These are phyloP conservation scores for Papilio dardanus DNA, from an alignment of 1,140 invertebrate genomes.

Conservation along the genomic window DNA sequence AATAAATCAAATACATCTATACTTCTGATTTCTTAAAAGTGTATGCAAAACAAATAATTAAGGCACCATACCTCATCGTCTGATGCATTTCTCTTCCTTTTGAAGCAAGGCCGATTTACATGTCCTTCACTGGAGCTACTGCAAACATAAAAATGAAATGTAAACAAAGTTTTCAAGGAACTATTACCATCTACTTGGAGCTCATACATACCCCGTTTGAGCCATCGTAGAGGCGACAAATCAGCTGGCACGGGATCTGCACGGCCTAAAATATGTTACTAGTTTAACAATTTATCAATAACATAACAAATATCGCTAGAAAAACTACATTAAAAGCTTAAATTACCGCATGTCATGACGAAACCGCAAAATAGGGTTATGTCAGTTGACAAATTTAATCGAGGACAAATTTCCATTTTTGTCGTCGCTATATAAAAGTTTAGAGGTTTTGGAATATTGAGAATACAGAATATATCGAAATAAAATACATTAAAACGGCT, in stretches of 20 bases:
- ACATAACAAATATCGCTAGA: constrained; percentile 37
- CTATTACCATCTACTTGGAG: constrained; percentile 47
- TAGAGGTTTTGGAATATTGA: constrained; percentile 40
- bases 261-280: constrained; percentile 59
- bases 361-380: constrained; percentile 80
- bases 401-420: constrained; percentile 56
- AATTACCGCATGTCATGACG: constrained; percentile 80
- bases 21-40: background rate
- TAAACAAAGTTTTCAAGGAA: constrained; percentile 64
- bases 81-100: constrained; percentile 74
- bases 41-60: constrained; percentile 1
- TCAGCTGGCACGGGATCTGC: constrained; percentile 53
- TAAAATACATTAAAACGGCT: constrained; percentile 35
- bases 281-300: constrained; percentile 45
- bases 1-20: constrained; percentile 35
- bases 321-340: constrained; percentile 54
- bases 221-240: constrained; percentile 64
- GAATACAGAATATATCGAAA: constrained; percentile 45
- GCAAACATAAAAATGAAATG: constrained; percentile 51
- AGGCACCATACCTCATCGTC: constrained; percentile 72
- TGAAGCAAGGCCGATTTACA: constrained; percentile 66
- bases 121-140: constrained; percentile 68
- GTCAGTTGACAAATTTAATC: constrained; percentile 77
- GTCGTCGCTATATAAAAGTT: constrained; percentile 47
- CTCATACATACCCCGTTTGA: constrained; percentile 74